A percentile compares a stretch with the other conserved stretches of the same genome.
These are phyloP conservation scores for Hydrochoerus hydrochaeris DNA, from an alignment of 2,113 vertebrate genomes.

Conservation along the genomic window DNA sequence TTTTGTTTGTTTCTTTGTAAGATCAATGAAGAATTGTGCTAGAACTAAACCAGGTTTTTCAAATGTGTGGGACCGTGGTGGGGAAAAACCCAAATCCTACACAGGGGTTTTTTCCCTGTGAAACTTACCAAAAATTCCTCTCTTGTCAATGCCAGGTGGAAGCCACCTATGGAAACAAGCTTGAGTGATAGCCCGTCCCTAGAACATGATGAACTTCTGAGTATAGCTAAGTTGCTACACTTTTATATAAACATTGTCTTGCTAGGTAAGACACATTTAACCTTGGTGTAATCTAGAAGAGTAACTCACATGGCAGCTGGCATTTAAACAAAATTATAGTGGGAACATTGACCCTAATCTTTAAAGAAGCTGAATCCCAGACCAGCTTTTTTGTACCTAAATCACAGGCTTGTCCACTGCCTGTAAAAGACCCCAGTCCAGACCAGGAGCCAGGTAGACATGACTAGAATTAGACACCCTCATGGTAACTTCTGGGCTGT, in stretches of 20 bases:
- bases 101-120: slow-evolving; percentile 28
- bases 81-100: background rate
- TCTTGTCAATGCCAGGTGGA: slow-evolving; percentile 19
- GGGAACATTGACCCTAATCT: slow-evolving; percentile 29
- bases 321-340: slow-evolving; percentile 34
- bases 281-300: background rate
- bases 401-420: background rate
- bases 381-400: background rate
- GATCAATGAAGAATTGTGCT: background rate
- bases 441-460: background rate
- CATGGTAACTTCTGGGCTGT: background rate
- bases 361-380: slow-evolving; percentile 51
- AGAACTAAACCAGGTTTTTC: slow-evolving; percentile 50
- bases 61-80: background rate
- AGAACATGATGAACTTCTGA: slow-evolving; percentile 20
- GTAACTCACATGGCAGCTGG: slow-evolving; percentile 4
- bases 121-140: slow-evolving; percentile 35
- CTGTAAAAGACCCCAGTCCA: background rate
- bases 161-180: slow-evolving; percentile 38
- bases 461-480: background rate
- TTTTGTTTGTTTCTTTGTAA: slow-evolving; percentile 69
- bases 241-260: background rate
- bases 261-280: background rate
- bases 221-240: background rate
- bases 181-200: background rate